These are phyloP conservation scores for Aix galericulata DNA, from an alignment of 2,113 vertebrate genomes.

Conservation along the genomic window DNA sequence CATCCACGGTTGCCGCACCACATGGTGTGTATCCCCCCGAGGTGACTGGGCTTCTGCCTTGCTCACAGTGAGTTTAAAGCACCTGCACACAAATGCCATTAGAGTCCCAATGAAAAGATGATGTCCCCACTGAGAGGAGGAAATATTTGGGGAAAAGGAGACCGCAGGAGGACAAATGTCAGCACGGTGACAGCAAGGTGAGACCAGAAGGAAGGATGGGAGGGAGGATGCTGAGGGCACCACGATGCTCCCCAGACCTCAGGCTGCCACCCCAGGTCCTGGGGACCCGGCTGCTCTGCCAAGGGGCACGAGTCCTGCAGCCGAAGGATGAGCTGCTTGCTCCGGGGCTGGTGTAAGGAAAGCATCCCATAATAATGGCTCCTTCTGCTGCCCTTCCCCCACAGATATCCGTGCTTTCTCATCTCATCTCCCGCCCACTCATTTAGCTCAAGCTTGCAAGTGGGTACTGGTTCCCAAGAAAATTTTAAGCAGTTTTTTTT, in stretches of 20 bases:
- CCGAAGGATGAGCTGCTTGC: not conserved
- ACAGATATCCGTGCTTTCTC: not conserved
- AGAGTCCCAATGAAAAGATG: not conserved
- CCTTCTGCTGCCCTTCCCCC: not conserved
- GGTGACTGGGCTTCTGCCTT: not conserved
- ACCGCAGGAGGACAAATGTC: not conserved
- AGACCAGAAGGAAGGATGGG: not conserved
- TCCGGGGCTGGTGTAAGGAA: not conserved
- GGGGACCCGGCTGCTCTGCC: not conserved
- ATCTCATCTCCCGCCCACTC: not conserved
- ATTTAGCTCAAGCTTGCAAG: not conserved
- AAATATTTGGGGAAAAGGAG: not conserved
- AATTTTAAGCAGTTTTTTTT: not conserved
- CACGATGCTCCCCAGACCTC: not conserved
- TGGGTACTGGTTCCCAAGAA: not conserved
- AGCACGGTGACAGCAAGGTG: not conserved
- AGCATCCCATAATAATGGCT: not conserved
- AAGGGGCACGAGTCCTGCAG: not conserved
- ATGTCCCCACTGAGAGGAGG: not conserved
- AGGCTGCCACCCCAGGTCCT: not conserved
- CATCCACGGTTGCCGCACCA: not conserved
- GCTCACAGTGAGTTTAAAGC: not conserved
- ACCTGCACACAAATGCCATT: not conserved
- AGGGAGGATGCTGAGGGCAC: not conserved
- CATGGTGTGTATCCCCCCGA: rapidly evolving